Base-by-base conservation (phyloP, 2,797 vertebrate genomes). In the Acanthis flammea region DNA sequence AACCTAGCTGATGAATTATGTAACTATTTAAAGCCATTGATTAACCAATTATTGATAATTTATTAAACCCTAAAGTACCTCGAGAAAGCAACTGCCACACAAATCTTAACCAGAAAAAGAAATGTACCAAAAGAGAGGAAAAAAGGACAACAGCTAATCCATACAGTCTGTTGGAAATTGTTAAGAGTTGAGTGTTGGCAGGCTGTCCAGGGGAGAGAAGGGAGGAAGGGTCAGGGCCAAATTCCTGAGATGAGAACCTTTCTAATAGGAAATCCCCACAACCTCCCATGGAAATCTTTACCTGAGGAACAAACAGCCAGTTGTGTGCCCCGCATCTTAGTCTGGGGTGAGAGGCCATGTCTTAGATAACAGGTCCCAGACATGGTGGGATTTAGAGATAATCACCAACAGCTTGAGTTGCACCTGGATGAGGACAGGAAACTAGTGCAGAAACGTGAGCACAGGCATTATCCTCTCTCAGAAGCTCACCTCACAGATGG, bases 321-420 rank as follows among this genome's bases (percentile, higher is more conserved):
- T 66, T 92, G 7, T 41, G 19, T 21, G 17, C 45, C 67, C 68
- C 66, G 60, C 25, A 42, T 22, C 44, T 63, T 15, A 44, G 47
- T 7, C 42, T 2, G 24, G 53, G 65, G 50, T 45, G 47, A 91
- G 57, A 92, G 50, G 42, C 54, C 19, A 4, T 23, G 23, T 42
- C 78, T 90, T 51, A 55, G 53, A 30, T 70, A 97, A 86, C 50
- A 2, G 74, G 91, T 68, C 89, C 82, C 95, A 96, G 92, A 84
- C 78, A 71, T 2, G 33, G 44, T 37, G 27, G 65, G 72, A 75
- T 96, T 96, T 86, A 68, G 77, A 68, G 65, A 86, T 92, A 95
- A 95, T 91, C 82, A 90, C 70, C 92, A 86, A 58, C 89, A 96
- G 92, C 85, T 90, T 95, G 81, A 83, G 55, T 31, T 72, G 78